Base-by-base conservation (phyloP, 2,113 vertebrate genomes). In the Onychostoma macrolepis region DNA sequence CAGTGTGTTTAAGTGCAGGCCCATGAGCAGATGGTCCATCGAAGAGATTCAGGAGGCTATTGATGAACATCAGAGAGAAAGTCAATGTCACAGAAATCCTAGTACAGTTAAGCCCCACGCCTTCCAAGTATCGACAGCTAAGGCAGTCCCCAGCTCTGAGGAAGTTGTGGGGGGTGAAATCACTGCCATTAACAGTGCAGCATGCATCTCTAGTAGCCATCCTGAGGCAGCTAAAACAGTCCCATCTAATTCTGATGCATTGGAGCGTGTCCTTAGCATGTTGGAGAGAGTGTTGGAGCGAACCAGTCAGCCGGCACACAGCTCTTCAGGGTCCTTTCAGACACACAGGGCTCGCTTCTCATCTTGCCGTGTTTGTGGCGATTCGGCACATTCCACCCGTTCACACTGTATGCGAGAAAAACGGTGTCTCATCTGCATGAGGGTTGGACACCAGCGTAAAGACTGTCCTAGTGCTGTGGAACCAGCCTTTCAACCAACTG, bases 11-110 rank as follows among this genome's bases (percentile, higher is more conserved):
- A 85, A 10, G n/a, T 86, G 84, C 5, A 82, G 67, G 3, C 82
- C 63, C 0, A 80, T 78, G 41, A 86, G 75, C 45, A 84, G 33
- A 71, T 80, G 45, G 74, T 79, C 81, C 21, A 24, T 82, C 0
- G 63, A 48, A 43, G 87, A 88, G 28, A 67, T 88, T 30, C 83
- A 88, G n/a, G 87, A 81, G 11, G 83, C 83, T 9, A 88, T 85
- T 21, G 65, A 88, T 84, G 75, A 87, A 21, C 48, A 87, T 21
- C 87, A 87, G 30, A 81, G 63, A 19, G 83, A 88, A 26, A n/a
- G 8, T 33, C 38, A 50, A 17, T 48, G 21, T 67, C 15, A 43
- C 9, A n/a, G 80, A 15, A 67, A 17, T 30, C 33, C 28, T 12
- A 56, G 48, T 53, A 26, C 53, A 24, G 5, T n/a, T 8, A 58